Evolutionary conservation across 2,113 vertebrate species (phyloP), one percentile per base, ranked within the genome.

Genomic region (Centropus bengalensis): DNA sequence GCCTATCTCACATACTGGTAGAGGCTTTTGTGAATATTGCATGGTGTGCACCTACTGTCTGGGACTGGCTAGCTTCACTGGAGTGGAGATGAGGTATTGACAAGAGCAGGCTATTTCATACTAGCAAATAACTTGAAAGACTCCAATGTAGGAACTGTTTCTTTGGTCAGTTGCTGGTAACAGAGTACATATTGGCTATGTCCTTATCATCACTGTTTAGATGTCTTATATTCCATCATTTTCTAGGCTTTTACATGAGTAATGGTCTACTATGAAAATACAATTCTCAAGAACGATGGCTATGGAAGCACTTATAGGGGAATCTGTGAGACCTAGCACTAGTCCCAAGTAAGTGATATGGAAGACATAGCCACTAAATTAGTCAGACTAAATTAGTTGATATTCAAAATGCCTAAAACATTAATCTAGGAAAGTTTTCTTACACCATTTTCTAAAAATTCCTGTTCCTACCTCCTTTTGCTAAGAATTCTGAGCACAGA

Each of bases 141-240:
- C 5, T 9, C 18, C 27, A 6, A 0, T 1, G 33, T 8, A 74
- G 75, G 13, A 77, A 56, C 23, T 32, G 14, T 42, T 51, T 28
- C 33, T 69, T 30, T 55, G 45, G 4, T 19, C 36, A 4, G 45
- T 32, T 70, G 4, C 7, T 52, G 23, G 24, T n/a, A 36, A 27
- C 5, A 2, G 21, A 33, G 18, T 14, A 14, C 6, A 4, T 1
- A 0, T 42, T 62, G 22, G 20, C 18, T 54, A 0, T 14, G 17
- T 64, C 30, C 67, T 32, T 59, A 17, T 58, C 38, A 10, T 15
- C 5, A 5, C 6, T 36, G 10, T 16, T 32, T 27, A 19, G 42
- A 51, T 51, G 69, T 63, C 30, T 82, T 36, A 8, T 1, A 9
- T 10, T 42, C 22, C 19, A 4, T 47, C 0, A 0, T 56, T 88